Conservation (phyloP, 2,888 invertebrate species). For the Drosophila setosimentum region DNA sequence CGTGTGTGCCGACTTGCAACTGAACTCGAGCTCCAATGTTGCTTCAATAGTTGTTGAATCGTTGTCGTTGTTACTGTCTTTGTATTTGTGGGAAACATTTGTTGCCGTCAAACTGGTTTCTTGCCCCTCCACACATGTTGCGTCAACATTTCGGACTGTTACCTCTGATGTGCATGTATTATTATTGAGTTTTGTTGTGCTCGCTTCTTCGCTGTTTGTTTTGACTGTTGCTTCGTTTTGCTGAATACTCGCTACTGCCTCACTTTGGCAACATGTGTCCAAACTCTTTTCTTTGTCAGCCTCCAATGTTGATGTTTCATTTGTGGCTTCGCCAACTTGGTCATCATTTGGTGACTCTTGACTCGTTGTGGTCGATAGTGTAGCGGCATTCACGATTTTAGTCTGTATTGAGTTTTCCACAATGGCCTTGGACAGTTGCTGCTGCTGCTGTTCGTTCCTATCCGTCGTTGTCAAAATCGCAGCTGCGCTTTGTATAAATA, state of each 20-base stretch:
- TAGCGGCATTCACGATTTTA: slow-evolving; percentile 15
- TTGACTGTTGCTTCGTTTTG: slow-evolving; percentile 67
- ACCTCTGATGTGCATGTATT: slow-evolving; percentile 12
- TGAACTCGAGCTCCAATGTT: slow-evolving; percentile 72
- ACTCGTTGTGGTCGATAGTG: slow-evolving; percentile 21
- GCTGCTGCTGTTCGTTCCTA: slow-evolving; percentile 18
- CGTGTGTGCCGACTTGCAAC: slow-evolving; percentile 85
- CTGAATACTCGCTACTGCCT: slow-evolving; percentile 38
- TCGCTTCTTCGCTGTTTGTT: slow-evolving; percentile 77
- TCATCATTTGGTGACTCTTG: slow-evolving; percentile 26
- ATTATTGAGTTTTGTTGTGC: slow-evolving; percentile 80
- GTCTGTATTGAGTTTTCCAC: slow-evolving; percentile 21
- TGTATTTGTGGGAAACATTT: slow-evolving; percentile 47
- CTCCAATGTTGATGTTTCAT: slow-evolving; percentile 23
- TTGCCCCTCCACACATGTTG: slow-evolving; percentile 65
- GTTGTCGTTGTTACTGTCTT: slow-evolving; percentile 39
- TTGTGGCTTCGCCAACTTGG: slow-evolving; percentile 22
- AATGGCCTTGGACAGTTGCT: slow-evolving; percentile 29
- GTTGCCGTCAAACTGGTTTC: slow-evolving; percentile 61
- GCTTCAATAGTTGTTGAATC: slow-evolving; percentile 55
- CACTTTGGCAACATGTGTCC: slow-evolving; percentile 68
- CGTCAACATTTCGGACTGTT: slow-evolving; percentile 51
- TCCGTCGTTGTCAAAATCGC: slow-evolving; percentile 17
- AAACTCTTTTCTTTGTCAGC: slow-evolving; percentile 44
- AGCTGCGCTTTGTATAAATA: slow-evolving; percentile 27